These are phyloP conservation scores for Gasterosteus nipponicus DNA, from an alignment of 2,113 vertebrate species.

Conservation along the genomic window DNA sequence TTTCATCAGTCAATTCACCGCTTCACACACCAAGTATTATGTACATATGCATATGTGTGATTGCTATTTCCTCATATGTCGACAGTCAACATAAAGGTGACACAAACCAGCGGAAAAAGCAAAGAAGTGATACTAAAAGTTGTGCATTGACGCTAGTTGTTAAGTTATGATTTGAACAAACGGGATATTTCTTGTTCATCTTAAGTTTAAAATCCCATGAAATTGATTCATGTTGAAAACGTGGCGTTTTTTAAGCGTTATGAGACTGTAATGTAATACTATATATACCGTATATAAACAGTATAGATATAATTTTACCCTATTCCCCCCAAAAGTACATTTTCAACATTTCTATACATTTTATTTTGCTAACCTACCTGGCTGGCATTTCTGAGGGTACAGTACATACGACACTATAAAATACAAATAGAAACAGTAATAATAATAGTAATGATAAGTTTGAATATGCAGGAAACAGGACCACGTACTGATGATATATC, in stretches of 20 bases:
- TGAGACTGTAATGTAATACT: neutral
- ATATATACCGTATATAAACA: neutral
- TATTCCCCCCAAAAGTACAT: neutral
- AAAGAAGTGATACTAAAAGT: no score
- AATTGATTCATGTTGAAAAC: neutral
- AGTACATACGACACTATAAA: no score
- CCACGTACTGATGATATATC: neutral
- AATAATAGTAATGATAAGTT: neutral
- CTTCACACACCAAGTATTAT: no score
- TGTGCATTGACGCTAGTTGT: no score
- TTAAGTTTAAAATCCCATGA: neutral
- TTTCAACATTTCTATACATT: neutral
- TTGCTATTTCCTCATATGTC: no score
- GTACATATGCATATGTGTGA: no score
- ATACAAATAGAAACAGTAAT: neutral
- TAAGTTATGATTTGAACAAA: no score
- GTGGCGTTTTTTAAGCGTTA: neutral
- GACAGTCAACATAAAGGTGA: no score
- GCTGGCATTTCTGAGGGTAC: neutral
- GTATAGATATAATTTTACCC: no score
- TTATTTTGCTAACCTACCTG: neutral
- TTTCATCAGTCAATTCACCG: neutral
- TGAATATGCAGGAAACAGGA: slow-evolving; percentile 8
- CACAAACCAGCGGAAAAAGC: no score
- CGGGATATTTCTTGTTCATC: no score